Conservation (phyloP, 2,797 vertebrate genomes). For the Myoxocephalus aenaeus region DNA sequence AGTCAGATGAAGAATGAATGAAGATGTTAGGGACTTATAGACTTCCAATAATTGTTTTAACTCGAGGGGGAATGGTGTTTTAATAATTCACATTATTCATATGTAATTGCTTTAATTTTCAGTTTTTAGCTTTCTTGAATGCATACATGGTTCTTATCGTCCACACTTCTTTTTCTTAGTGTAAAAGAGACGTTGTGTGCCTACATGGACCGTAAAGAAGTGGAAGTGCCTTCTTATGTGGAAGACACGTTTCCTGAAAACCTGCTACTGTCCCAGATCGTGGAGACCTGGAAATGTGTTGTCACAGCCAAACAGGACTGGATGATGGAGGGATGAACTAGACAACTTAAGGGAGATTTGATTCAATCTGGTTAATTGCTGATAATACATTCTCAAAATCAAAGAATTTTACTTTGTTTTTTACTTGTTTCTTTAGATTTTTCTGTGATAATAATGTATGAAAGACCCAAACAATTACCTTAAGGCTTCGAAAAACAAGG, state of each 20-base stretch:
- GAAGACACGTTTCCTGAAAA: slow-evolving; percentile 77
- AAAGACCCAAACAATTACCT: not conserved
- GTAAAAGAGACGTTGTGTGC: slow-evolving; percentile 77
- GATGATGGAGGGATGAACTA: not conserved
- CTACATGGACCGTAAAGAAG: slow-evolving; percentile 81
- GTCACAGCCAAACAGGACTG: slow-evolving; percentile 75
- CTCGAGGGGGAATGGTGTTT: not conserved
- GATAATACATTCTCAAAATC: not conserved
- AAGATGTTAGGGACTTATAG: not conserved
- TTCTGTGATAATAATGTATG: not conserved
- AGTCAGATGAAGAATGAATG: not conserved
- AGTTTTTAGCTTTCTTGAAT: not conserved
- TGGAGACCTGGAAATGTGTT: slow-evolving; percentile 81
- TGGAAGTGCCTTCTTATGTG: slow-evolving; percentile 62
- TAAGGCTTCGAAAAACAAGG: not conserved
- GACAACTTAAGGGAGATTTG: not conserved
- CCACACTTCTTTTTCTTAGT: slow-evolving; percentile 69
- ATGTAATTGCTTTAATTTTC: too few species aligned
- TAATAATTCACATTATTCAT: not conserved
- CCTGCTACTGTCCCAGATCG: slow-evolving; percentile 39
- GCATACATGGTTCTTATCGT: not conserved
- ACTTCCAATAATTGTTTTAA: not conserved
- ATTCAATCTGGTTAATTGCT: not conserved
- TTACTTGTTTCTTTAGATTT: not conserved
- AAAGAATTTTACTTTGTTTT: not conserved